Evolutionary conservation across 2,888 invertebrate species (phyloP).

Genomic region (Hetaerina titia): DNA sequence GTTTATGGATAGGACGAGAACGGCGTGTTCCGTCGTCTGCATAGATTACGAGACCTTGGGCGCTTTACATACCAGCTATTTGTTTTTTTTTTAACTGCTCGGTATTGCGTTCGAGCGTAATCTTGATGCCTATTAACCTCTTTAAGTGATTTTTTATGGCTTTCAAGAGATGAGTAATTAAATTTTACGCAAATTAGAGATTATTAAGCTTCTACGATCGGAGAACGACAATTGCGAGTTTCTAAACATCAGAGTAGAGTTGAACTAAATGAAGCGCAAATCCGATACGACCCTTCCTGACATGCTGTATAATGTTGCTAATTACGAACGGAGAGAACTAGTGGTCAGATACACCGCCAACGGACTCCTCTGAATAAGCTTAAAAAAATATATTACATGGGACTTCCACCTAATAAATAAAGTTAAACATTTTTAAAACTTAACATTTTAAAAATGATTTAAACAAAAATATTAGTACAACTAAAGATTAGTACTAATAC

Average conservation of each 20-base stretch:
- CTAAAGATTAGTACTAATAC: too few species aligned
- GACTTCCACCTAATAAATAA: too few species aligned
- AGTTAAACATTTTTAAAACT: too few species aligned
- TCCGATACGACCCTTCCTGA: not conserved
- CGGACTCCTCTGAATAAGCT: too few species aligned
- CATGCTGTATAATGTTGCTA: too few species aligned
- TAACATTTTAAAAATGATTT: too few species aligned
- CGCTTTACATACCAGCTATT: not conserved
- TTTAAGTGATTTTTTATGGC: conserved; percentile 14
- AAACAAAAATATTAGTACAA: too few species aligned
- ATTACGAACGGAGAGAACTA: too few species aligned
- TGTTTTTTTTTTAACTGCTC: not conserved
- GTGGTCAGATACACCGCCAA: too few species aligned
- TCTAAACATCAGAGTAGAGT: not conserved
- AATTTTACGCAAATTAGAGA: not conserved
- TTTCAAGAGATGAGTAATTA: not conserved
- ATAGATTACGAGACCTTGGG: not conserved
- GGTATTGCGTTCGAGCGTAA: conserved; percentile 15
- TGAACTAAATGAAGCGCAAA: not conserved
- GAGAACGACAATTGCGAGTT: not conserved
- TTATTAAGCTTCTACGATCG: not conserved
- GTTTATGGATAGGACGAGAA: not conserved
- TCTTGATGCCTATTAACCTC: conserved; percentile 15
- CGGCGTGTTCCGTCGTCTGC: not conserved
- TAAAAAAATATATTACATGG: too few species aligned